Conservation (phyloP, 2,797 vertebrate species). For the Liparis tanakae region DNA sequence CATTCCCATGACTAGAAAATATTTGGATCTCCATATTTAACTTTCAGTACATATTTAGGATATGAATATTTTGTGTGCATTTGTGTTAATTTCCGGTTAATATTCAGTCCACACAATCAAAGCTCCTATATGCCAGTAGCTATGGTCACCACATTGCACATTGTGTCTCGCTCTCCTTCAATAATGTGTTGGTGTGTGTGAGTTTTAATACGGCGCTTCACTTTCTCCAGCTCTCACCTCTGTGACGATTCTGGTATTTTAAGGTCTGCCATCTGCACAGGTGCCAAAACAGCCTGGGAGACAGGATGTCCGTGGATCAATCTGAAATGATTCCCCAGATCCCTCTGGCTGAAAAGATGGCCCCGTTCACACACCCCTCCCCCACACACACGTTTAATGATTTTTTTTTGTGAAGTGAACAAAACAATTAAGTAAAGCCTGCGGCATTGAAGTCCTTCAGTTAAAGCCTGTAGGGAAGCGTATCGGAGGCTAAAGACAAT, state of each 20-base stretch:
- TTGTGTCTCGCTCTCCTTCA: constrained; percentile 30
- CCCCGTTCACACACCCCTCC: neutral
- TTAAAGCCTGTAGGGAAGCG: constrained; percentile 63
- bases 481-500: constrained; percentile 58
- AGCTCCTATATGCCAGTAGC: constrained; percentile 16
- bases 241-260: constrained; percentile 74
- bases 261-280: constrained; percentile 78
- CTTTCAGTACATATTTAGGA: neutral
- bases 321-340: constrained; percentile 73
- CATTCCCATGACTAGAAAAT: neutral
- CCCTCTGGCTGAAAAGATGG: constrained; percentile 47
- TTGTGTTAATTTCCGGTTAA: neutral
- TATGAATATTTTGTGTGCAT: neutral
- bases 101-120: constrained; percentile 1
- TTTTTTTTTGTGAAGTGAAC: constrained; percentile 77
- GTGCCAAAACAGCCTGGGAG: constrained; percentile 71
- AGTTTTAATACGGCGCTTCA: constrained; percentile 62
- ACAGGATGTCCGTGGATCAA: constrained; percentile 73
- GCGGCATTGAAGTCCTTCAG: constrained; percentile 56
- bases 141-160: constrained; percentile 35
- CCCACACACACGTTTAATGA: constrained; percentile 66
- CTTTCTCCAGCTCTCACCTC: constrained; percentile 70
- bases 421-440: constrained; percentile 80
- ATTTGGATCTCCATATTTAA: neutral
- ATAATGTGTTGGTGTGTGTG: constrained; percentile 56